phyloP scores from a whole-genome alignment of 2,113 vertebrate species.

The Rhodinocichla rosea region DNA sequence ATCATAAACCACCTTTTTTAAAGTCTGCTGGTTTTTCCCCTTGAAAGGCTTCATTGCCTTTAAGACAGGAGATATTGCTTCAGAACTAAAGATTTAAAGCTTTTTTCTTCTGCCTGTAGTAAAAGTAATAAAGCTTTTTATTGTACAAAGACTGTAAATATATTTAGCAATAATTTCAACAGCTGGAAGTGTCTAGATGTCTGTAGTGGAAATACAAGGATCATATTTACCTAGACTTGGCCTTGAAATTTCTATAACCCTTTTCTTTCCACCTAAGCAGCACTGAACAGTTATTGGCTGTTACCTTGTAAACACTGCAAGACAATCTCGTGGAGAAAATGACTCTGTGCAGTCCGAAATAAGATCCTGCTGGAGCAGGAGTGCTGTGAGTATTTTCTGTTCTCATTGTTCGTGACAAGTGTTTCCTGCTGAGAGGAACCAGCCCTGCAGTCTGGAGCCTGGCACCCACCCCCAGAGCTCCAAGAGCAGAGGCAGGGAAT shows the following conservation, averaged over 20 bases:
- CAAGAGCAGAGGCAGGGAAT: not conserved
- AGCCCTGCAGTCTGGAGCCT: not conserved
- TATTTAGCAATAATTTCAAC: conserved; percentile 73
- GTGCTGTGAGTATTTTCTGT: not conserved
- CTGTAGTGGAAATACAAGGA: conserved; percentile 55
- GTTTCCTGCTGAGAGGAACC: not conserved
- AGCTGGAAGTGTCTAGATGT: conserved; percentile 60
- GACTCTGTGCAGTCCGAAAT: not conserved
- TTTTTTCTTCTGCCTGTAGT: conserved; percentile 67
- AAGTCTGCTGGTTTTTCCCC: conserved; percentile 22
- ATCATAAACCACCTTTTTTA: conserved; percentile 61
- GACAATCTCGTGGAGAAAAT: conserved; percentile 17
- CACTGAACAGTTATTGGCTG: not conserved
- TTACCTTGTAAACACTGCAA: conserved; percentile 12
- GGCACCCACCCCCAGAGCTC: not conserved
- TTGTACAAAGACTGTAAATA: conserved; percentile 72
- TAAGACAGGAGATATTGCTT: conserved; percentile 68
- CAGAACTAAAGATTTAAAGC: conserved; percentile 74
- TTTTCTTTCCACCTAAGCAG: not conserved
- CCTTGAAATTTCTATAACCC: conserved; percentile 42
- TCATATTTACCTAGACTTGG: conserved; percentile 28
- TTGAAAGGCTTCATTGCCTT: conserved; percentile 71
- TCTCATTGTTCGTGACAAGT: not conserved
- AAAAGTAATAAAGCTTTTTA: conserved; percentile 74
- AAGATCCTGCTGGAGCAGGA: not conserved